Conservation (phyloP, 2,797 vertebrate genomes). For the Antrozous pallidus region DNA sequence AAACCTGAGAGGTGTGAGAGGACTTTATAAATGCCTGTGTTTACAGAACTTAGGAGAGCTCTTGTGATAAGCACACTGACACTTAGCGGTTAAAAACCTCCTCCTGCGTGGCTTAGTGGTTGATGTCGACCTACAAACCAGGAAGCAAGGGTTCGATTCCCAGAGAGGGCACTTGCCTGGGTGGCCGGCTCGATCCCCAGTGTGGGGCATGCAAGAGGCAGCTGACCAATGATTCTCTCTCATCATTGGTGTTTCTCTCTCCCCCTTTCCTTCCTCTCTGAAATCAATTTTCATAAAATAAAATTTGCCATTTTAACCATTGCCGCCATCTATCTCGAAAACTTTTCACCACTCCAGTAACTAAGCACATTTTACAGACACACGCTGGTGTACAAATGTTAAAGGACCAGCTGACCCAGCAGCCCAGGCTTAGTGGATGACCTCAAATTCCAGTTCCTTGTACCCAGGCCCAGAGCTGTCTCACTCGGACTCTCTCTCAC, state of each 20-base stretch:
- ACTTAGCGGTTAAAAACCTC: background rate
- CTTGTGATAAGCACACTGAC: background rate
- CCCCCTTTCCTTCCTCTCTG: background rate
- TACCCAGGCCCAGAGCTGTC: background rate
- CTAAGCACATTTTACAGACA: background rate
- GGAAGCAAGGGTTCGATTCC: too few relatives aligned
- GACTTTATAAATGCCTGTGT: constrained; percentile 33
- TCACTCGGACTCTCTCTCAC: background rate
- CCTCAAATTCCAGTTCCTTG: background rate
- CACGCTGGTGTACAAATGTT: rapidly evolving
- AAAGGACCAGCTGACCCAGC: rapidly evolving
- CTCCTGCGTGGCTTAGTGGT: background rate
- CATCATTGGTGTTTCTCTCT: background rate
- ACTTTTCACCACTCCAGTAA: too few relatives aligned
- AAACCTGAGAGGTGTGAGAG: background rate
- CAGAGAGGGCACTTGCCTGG: background rate
- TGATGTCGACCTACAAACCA: background rate
- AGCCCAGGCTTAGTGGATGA: background rate
- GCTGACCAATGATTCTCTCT: background rate
- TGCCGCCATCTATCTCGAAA: background rate
- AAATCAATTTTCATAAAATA: background rate
- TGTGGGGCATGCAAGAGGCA: background rate
- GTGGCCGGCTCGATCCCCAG: background rate
- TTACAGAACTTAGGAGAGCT: background rate
- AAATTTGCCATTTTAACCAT: too few relatives aligned